A percentile compares a stretch with the other conserved stretches of the same genome.
phyloP scores from a whole-genome alignment of 2,113 vertebrate species.

The Synodontis membranacea region DNA sequence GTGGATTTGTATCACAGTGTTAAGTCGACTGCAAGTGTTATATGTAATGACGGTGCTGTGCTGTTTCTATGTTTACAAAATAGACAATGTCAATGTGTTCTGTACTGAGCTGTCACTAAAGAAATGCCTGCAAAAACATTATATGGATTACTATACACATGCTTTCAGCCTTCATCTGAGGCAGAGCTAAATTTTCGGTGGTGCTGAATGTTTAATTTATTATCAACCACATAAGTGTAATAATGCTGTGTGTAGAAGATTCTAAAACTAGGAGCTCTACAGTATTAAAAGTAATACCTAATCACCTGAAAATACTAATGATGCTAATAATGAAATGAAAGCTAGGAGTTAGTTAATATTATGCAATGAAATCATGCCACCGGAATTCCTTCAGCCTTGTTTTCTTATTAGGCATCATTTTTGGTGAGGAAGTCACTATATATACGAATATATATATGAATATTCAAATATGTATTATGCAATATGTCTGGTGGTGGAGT shows the following conservation, averaged over 20 bases:
- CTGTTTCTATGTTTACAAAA: slow-evolving; percentile 55
- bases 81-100: slow-evolving; percentile 31
- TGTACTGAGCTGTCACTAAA: slow-evolving; percentile 32
- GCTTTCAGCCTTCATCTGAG: not conserved
- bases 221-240: slow-evolving; percentile 10
- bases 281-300: not conserved
- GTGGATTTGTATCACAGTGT: slow-evolving; percentile 27
- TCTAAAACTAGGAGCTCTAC: not conserved
- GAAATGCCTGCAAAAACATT: slow-evolving; percentile 18
- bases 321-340: slow-evolving; percentile 7
- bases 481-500: slow-evolving; percentile 25
- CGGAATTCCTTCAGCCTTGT: not conserved
- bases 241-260: not conserved
- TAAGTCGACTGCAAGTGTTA: slow-evolving; percentile 35
- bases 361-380: slow-evolving; percentile 26
- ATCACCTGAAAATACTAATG: not conserved
- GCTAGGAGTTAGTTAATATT: not conserved
- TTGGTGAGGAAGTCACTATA: not conserved
- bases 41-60: slow-evolving; percentile 50
- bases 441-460: not conserved
- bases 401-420: not conserved
- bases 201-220: slow-evolving; percentile 29
- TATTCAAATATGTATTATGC: slow-evolving; percentile 29
- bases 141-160: not conserved
- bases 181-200: slow-evolving; percentile 1